Evolutionary conservation across 2,797 vertebrate species (phyloP).

Genomic region (Crocidura indochinensis): DNA sequence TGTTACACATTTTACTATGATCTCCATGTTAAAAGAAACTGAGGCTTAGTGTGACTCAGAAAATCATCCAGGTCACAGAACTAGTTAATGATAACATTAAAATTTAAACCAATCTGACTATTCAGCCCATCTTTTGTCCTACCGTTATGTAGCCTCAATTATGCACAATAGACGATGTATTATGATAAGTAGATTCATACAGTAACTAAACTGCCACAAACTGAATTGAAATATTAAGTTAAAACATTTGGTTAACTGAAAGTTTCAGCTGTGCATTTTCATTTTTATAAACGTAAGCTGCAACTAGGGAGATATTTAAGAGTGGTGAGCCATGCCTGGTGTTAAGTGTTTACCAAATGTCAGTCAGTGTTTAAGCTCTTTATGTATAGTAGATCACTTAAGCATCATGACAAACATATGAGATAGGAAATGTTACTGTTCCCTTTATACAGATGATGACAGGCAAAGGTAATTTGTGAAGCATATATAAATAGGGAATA

Average conservation of each 20-base stretch:
- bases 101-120: conserved; percentile 9
- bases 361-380: background rate
- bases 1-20: background rate
- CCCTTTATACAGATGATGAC: conserved; percentile 1
- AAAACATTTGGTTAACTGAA: conserved; percentile 26
- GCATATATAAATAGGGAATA: background rate
- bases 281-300: background rate
- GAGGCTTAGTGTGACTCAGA: background rate
- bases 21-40: background rate
- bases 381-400: background rate
- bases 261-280: background rate
- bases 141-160: background rate
- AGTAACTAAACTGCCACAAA: conserved; percentile 15
- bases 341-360: background rate
- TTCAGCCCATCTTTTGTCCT: background rate
- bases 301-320: background rate
- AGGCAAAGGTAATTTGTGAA: background rate
- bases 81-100: background rate
- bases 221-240: background rate
- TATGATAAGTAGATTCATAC: background rate
- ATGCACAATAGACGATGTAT: too few species aligned
- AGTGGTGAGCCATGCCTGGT: background rate
- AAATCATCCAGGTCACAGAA: background rate
- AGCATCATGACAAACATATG: background rate
- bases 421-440: background rate